A percentile compares a stretch with the other conserved stretches of the same genome.
phyloP scores from a whole-genome alignment of 1,140 invertebrate genomes.

The Planococcus citri region DNA sequence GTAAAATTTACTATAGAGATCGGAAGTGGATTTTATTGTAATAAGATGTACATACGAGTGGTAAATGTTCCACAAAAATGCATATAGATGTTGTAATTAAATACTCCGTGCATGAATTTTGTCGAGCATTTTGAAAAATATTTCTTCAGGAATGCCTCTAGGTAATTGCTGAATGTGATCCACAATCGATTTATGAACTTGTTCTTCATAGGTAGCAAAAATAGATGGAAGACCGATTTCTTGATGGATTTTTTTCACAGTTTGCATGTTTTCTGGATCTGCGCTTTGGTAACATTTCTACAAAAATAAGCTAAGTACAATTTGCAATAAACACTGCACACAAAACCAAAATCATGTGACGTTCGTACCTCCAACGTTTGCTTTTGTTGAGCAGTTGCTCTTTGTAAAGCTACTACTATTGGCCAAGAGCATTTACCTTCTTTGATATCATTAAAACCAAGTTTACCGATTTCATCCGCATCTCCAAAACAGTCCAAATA shows the following conservation, averaged over 20 bases:
- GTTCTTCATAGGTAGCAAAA: slow-evolving; percentile 74
- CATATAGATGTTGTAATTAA: not conserved
- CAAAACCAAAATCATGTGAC: not conserved
- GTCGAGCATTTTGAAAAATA: slow-evolving; percentile 69
- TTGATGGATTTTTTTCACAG: slow-evolving; percentile 66
- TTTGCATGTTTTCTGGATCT: slow-evolving; percentile 52
- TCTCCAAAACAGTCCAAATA: slow-evolving; percentile 89
- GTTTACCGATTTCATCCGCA: slow-evolving; percentile 69
- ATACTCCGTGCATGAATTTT: slow-evolving; percentile 49
- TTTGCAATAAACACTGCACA: not conserved
- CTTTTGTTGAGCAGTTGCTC: slow-evolving; percentile 56
- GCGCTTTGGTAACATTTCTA: slow-evolving; percentile 65
- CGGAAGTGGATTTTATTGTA: too few relatives aligned
- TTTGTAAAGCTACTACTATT: slow-evolving; percentile 73
- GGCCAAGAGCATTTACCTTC: slow-evolving; percentile 96
- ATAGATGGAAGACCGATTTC: slow-evolving; percentile 62
- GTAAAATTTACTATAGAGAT: too few relatives aligned
- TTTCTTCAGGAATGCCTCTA: slow-evolving; percentile 61
- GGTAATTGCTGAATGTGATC: slow-evolving; percentile 77
- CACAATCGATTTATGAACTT: slow-evolving; percentile 64
- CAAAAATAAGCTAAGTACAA: too few relatives aligned
- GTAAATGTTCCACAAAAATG: too few relatives aligned
- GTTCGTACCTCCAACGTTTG: slow-evolving; percentile 58
- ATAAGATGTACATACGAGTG: too few relatives aligned
- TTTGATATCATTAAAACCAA: slow-evolving; percentile 77